Percentiles rank a stretch among this genome's conserved stretches.
Evolutionary conservation across 2,888 invertebrate species (phyloP).

Genomic region (Ennomos erosarius): DNA sequence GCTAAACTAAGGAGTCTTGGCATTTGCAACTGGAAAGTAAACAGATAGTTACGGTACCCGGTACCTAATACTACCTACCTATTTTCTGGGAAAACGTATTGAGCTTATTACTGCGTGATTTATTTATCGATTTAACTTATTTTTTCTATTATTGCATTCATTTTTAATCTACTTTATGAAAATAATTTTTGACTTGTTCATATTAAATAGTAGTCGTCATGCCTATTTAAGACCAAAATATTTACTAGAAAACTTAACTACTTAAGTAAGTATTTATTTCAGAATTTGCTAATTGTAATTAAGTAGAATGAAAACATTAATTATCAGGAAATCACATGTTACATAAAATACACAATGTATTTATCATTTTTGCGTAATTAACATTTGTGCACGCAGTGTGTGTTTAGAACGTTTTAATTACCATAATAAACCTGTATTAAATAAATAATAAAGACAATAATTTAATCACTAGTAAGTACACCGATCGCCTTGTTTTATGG

Average conservation of each 20-base stretch:
- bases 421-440: constrained; percentile 6
- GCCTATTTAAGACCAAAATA: too few relatives aligned
- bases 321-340: not conserved
- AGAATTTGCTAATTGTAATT: too few relatives aligned
- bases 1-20: not conserved
- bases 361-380: constrained; percentile 13
- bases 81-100: constrained; percentile 8
- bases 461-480: constrained; percentile 8
- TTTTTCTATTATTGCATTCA: too few relatives aligned
- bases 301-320: too few relatives aligned
- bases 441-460: constrained; percentile 23
- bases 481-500: constrained; percentile 17
- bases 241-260: too few relatives aligned
- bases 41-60: constrained; percentile 1
- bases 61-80: not conserved
- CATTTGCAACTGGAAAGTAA: constrained; percentile 12
- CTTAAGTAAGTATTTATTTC: too few relatives aligned
- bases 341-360: constrained; percentile 5
- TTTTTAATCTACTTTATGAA: too few relatives aligned
- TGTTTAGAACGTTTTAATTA: constrained; percentile 5
- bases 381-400: constrained; percentile 14
- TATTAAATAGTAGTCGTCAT: too few relatives aligned
- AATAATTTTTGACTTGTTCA: too few relatives aligned
- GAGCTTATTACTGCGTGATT: too few relatives aligned
- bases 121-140: too few relatives aligned